Conservation (phyloP, 2,797 vertebrate species). For the Limosa lapponica region DNA sequence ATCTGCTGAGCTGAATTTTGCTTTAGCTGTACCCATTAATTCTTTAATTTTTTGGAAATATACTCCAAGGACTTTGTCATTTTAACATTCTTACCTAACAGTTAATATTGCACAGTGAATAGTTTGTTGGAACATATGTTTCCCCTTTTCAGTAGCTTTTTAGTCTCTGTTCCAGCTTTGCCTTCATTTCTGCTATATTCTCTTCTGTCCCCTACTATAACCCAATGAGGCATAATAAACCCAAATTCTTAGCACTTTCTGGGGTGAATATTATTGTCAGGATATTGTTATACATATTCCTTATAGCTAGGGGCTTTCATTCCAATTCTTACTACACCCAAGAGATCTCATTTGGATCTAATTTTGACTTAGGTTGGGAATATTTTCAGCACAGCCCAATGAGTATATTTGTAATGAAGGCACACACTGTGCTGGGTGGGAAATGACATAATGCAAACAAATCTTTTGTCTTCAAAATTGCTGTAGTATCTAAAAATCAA, state of each 20-base stretch:
- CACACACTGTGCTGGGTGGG: background rate
- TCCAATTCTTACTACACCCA: slow-evolving; percentile 18
- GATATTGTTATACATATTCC: slow-evolving; percentile 22
- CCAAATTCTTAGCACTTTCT: slow-evolving; percentile 23
- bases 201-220: background rate
- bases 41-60: background rate
- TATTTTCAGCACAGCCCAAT: background rate
- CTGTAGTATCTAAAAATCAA: background rate
- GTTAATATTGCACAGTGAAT: background rate
- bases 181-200: background rate
- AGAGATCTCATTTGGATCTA: slow-evolving; percentile 48
- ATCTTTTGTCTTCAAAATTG: slow-evolving; percentile 34
- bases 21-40: background rate
- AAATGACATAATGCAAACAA: slow-evolving; percentile 59
- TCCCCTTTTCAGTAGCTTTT: slow-evolving; percentile 17
- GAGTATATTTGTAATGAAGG: slow-evolving; percentile 13
- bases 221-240: slow-evolving; percentile 5
- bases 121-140: background rate
- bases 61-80: background rate
- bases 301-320: background rate
- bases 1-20: background rate
- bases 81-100: background rate
- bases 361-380: slow-evolving; percentile 7
- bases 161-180: background rate
- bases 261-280: slow-evolving; percentile 28